Base-by-base conservation (phyloP, 1,140 invertebrate species). In the Tetramorium simillimum region DNA sequence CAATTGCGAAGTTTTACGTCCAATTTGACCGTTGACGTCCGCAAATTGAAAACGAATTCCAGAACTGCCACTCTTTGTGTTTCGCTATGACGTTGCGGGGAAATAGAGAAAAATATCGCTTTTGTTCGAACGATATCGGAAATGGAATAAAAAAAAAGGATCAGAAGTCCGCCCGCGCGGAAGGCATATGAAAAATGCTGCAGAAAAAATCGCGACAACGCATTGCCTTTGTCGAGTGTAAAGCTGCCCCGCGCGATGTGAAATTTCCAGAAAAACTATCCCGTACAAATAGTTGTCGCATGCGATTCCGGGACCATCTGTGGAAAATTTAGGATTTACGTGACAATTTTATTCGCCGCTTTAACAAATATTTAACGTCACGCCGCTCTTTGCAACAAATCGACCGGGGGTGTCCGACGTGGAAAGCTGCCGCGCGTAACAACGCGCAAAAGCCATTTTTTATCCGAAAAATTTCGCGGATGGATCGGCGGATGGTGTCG, bases 1-100 rank as follows among this genome's bases (percentile, higher is more conserved):
- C 80, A 75, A 82, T 82, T 58, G 69, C 53, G 14, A 60, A 84
- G 40, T 84, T 84, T 84, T 84, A 84, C 80, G 69, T 84, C 40
- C 80, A 84, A 84, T 84, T 84, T 84, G 53, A 24, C 69, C 53
- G 80, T 84, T 84, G 80, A 84, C 80, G 80, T 84, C 51, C 69
- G 67, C 80, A 75, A 84, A 84, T 84, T 75, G 80, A 84, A 84
- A 84, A 84, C 69, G 80, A 84, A 84, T 84, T 84, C 69, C 69
- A 84, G 69, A 84, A 84, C 53, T 84, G 80, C 69, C 53, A 84
- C 69, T 84, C 80, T 75, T 84, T 84, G 80, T 80, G 62, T 75
- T 49, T 73, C 80, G 53, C 53, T 60, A 84, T 84, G 69, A 84
- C 69, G 80, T 56, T 84, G 80, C 53, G 80, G 53, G 53, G 53